Conservation (phyloP, 2,113 vertebrate species). For the Hepsetus odoe region DNA sequence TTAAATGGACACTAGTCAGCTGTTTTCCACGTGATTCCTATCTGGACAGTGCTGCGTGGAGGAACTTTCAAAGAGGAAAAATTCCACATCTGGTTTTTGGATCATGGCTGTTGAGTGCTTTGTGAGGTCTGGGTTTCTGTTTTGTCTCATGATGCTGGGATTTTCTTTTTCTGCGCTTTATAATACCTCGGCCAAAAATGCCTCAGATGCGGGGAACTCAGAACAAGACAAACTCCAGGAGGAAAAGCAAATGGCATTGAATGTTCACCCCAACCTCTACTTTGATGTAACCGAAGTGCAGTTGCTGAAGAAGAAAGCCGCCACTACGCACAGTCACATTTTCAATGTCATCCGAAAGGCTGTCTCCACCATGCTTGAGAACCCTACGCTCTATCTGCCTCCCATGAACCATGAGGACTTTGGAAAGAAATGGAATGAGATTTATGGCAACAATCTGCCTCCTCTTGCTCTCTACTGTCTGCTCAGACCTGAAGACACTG, state of each 20-base stretch:
- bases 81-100: constrained; percentile 57
- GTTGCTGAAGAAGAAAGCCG: constrained; percentile 67
- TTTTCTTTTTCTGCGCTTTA: constrained; percentile 51
- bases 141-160: constrained; percentile 50
- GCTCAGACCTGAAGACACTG: constrained; percentile 88
- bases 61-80: constrained; percentile 4
- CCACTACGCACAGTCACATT: constrained; percentile 87
- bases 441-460: constrained; percentile 97
- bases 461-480: constrained; percentile 93
- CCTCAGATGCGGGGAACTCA: constrained; percentile 12
- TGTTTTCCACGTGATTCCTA: not conserved
- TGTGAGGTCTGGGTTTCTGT: constrained; percentile 51
- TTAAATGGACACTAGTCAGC: not conserved
- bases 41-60: not conserved
- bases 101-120: constrained; percentile 58
- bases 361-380: constrained; percentile 87
- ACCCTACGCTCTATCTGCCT: constrained; percentile 86
- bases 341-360: constrained; percentile 88
- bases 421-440: constrained; percentile 96
- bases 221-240: constrained; percentile 26
- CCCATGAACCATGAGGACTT: constrained; percentile 90
- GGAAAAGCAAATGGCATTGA: constrained; percentile 28
- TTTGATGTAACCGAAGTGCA: constrained; percentile 50
- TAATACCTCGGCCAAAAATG: constrained; percentile 49
- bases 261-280: constrained; percentile 59